A percentile compares a stretch with the other conserved stretches of the same genome.
phyloP scores from a whole-genome alignment of 37 sponge, comb jelly and placozoan species.

The Chondrilla cf. caribensis region DNA sequence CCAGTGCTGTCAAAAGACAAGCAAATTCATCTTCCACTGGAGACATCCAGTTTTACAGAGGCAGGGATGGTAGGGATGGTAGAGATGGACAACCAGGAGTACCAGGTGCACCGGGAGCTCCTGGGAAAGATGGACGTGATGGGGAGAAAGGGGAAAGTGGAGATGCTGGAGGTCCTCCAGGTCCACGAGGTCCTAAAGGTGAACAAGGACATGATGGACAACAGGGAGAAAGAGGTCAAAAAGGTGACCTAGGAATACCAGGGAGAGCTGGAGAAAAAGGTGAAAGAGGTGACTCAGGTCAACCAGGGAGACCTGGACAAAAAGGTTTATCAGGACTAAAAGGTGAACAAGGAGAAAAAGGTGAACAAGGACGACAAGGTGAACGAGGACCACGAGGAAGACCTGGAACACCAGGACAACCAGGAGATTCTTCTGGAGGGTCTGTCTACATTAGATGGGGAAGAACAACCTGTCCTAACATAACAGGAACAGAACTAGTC shows the following conservation, averaged over 20 bases:
- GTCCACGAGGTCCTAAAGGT: background rate
- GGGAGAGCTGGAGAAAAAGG: background rate
- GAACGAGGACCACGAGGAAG: conserved; percentile 18
- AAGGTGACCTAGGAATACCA: background rate
- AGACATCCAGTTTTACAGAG: too few relatives aligned
- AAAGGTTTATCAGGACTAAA: background rate
- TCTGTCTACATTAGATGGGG: conserved; percentile 53
- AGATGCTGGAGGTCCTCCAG: background rate
- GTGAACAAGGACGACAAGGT: too few relatives aligned
- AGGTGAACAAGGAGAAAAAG: too few relatives aligned
- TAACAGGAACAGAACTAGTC: conserved; percentile 33
- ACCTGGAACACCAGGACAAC: background rate
- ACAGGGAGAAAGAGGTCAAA: background rate
- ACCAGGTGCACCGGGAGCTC: too few relatives aligned
- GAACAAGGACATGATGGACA: background rate
- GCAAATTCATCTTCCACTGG: too few relatives aligned
- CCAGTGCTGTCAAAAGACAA: too few relatives aligned
- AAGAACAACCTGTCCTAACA: conserved; percentile 33
- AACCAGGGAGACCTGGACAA: background rate
- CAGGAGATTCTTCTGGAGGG: conserved; percentile 10
- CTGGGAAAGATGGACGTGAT: background rate
- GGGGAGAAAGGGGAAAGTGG: background rate
- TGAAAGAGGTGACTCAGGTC: background rate
- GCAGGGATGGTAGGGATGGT: too few relatives aligned
- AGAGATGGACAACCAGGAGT: too few relatives aligned